These are phyloP conservation scores for Gadopsis bispinosus DNA, from an alignment of 2,797 vertebrate genomes.

Conservation along the genomic window DNA sequence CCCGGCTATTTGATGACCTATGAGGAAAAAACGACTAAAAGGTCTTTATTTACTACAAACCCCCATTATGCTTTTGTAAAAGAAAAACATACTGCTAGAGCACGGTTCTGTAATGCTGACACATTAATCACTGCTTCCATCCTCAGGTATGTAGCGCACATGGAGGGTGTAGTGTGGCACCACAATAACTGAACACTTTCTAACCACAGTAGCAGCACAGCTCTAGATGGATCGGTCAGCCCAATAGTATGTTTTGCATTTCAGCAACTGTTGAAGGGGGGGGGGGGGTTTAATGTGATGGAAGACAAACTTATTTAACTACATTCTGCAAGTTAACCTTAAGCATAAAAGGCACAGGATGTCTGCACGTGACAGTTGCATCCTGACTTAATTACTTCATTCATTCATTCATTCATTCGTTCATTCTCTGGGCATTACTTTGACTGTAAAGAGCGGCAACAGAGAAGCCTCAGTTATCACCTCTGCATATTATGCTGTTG, in stretches of 20 bases:
- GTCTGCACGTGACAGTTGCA: too few relatives aligned
- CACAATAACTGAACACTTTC: not conserved
- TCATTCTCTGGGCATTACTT: too few relatives aligned
- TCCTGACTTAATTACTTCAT: too few relatives aligned
- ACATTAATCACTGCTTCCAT: not conserved
- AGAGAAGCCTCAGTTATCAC: too few relatives aligned
- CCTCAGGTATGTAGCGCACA: not conserved
- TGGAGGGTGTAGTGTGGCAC: not conserved
- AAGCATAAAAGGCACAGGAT: too few relatives aligned
- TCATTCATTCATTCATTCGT: too few relatives aligned
- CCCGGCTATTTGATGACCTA: slow-evolving; percentile 38
- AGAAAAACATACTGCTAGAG: not conserved
- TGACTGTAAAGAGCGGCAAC: too few relatives aligned
- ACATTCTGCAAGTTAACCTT: too few relatives aligned
- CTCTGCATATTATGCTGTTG: too few relatives aligned
- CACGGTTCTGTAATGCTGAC: not conserved
- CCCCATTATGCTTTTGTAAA: not conserved
- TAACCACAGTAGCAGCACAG: not conserved
- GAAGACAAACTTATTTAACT: too few relatives aligned
- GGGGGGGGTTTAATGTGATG: too few relatives aligned
- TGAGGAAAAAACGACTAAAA: not conserved
- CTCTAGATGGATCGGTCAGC: not conserved
- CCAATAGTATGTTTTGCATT: not conserved
- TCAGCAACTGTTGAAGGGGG: not conserved
- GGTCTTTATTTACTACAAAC: not conserved